A percentile compares a stretch with the other conserved stretches of the same genome.
phyloP scores from a whole-genome alignment of 2,113 vertebrate genomes.

The Callorhinus ursinus region DNA sequence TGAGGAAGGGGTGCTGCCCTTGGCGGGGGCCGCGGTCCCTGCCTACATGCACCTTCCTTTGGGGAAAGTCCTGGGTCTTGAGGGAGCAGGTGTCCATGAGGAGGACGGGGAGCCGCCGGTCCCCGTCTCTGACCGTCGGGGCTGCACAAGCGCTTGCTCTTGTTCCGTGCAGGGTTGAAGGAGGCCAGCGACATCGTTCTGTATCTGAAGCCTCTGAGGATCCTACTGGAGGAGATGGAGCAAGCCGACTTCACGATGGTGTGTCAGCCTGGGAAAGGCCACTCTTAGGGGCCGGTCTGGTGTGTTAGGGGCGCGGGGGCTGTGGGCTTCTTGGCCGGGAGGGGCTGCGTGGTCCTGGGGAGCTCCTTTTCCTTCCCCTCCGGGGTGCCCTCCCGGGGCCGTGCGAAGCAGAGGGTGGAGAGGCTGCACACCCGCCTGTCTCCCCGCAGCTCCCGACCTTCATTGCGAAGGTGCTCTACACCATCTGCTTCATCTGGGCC shows the following conservation, averaged over 20 bases:
- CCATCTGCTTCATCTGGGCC: constrained; percentile 83
- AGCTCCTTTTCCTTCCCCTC: rapidly evolving
- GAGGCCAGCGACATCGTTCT: constrained; percentile 85
- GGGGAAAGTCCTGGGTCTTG: background rate
- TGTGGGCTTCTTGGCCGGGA: rapidly evolving
- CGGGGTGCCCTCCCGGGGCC: background rate
- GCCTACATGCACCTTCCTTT: rapidly evolving
- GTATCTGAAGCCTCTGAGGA: constrained; percentile 83
- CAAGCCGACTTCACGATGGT: constrained; percentile 84
- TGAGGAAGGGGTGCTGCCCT: rapidly evolving
- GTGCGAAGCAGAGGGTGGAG: rapidly evolving
- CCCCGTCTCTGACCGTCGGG: background rate
- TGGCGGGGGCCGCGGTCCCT: background rate
- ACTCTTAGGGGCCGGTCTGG: rapidly evolving
- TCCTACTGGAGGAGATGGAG: constrained; percentile 84
- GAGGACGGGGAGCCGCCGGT: background rate
- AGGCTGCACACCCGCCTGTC: rapidly evolving
- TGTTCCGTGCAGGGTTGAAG: constrained; percentile 81
- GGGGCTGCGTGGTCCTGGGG: rapidly evolving
- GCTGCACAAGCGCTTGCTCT: rapidly evolving
- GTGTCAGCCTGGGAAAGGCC: rapidly evolving
- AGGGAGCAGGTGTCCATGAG: background rate
- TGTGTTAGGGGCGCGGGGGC: rapidly evolving
- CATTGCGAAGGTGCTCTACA: constrained; percentile 82
- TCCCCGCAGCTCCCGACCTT: constrained; percentile 80